A percentile compares a stretch with the other conserved stretches of the same genome.
These are phyloP conservation scores for Synaphobranchus kaupii DNA, from an alignment of 2,797 vertebrate genomes.

Conservation along the genomic window DNA sequence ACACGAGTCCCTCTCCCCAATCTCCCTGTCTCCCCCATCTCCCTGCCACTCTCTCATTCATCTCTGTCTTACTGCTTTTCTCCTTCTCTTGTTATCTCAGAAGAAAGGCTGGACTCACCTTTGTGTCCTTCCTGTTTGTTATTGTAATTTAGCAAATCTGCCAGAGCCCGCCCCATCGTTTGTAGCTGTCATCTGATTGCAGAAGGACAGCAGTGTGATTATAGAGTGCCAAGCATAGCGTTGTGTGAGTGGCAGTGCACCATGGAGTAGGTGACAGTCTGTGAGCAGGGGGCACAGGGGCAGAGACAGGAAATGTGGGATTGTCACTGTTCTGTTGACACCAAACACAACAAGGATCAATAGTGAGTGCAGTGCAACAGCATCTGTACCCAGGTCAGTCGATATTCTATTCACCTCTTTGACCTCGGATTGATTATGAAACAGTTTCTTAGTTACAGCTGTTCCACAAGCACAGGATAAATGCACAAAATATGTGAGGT, in stretches of 20 bases:
- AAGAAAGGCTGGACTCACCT: not conserved
- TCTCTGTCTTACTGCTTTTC: not conserved
- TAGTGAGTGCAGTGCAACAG: constrained; percentile 50
- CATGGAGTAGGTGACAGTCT: constrained; percentile 8
- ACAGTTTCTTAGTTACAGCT: constrained; percentile 43
- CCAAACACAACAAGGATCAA: constrained; percentile 54
- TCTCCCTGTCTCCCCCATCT: too few species aligned
- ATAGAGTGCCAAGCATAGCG: constrained; percentile 27
- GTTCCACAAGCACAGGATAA: constrained; percentile 38
- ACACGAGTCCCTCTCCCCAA: too few species aligned
- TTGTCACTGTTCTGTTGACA: constrained; percentile 41
- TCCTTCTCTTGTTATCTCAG: not conserved
- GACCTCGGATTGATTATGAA: constrained; percentile 54
- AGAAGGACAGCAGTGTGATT: constrained; percentile 35
- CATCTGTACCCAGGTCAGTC: constrained; percentile 52
- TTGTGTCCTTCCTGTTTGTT: constrained; percentile 29
- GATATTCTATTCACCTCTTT: constrained; percentile 60
- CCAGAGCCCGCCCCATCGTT: constrained; percentile 24
- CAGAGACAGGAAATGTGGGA: not conserved
- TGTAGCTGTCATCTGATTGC: constrained; percentile 37
- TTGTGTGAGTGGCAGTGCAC: constrained; percentile 20
- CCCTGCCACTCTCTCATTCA: too few species aligned
- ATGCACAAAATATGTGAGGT: not conserved
- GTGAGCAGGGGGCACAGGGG: not conserved
- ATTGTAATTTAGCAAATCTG: constrained; percentile 43